Evolutionary conservation across 2,797 vertebrate species (phyloP), one percentile per base, ranked within the genome.

Genomic region (Coendou prehensilis): DNA sequence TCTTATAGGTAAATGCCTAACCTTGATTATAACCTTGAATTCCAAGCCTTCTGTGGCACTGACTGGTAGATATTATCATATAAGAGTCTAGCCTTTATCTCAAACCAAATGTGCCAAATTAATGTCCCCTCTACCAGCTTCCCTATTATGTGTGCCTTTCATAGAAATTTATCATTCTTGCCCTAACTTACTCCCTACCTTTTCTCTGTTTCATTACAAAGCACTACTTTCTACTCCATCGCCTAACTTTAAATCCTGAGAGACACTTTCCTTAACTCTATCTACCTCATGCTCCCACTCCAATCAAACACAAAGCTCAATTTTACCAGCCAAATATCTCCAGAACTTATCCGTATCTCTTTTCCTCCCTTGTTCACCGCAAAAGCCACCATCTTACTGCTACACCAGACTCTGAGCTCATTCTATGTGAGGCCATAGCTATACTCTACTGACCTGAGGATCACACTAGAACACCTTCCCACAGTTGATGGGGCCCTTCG

Each of bases 81-180:
- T 45, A n/a, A 30, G 94, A 83, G 28, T 64, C 59, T 9, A 95
- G 64, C 23, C 56, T 94, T 96, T 81, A 84, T 67, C 73, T 89
- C 50, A 94, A 93, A 78, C 20, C 82, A 82, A 63, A 87, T 22
- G 14, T 86, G 81, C 56, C 81, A 89, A 33, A 50, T 20, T 8
- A 79, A 23, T 23, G 37, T 85, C 37, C 20, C 26, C 20, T 93
- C 59, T 20, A 7, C 30, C 69, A 76, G 28, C n/a, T 84, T 78
- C 41, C 63, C 41, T n/a, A 37, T 9, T 54, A 63, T 54, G 41
- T 78, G 2, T 30, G 45, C 59, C 50, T 76, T 82, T 67, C 61
- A 81, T 33, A 95, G 41, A 95, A 59, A 85, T 37, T 93, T 45
- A 63, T 73, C 30, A 76, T 47, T 69, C 18, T 90, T 52, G 33